Conservation (phyloP, 1,140 invertebrate species). For the Camponotus pennsylvanicus region DNA sequence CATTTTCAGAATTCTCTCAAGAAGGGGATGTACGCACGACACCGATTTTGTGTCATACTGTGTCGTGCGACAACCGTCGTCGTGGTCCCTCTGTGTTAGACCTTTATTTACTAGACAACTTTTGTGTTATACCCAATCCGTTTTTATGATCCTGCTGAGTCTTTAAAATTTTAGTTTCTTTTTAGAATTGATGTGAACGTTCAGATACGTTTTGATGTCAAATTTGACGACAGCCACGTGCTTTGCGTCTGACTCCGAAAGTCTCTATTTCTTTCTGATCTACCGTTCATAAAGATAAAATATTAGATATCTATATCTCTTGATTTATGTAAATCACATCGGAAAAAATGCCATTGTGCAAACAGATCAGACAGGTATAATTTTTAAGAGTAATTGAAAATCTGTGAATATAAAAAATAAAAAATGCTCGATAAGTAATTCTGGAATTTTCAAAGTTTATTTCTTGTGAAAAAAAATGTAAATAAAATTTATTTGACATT, state of each 20-base stretch:
- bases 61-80: conserved; percentile 11
- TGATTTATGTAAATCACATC: too few species aligned
- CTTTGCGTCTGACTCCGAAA: not conserved
- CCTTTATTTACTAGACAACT: conserved; percentile 50
- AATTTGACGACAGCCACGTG: conserved; percentile 45
- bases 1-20: not conserved
- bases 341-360: too few species aligned
- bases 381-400: not conserved
- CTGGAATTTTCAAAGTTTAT: too few species aligned
- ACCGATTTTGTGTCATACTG: not conserved
- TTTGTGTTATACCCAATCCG: conserved; percentile 63
- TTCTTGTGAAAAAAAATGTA: too few species aligned
- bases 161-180: conserved; percentile 69
- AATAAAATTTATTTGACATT: too few species aligned
- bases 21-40: not conserved
- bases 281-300: too few species aligned
- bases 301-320: too few species aligned
- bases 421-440: too few species aligned
- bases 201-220: conserved; percentile 6
- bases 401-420: not conserved
- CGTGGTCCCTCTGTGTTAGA: conserved; percentile 44
- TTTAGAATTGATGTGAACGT: conserved; percentile 69
- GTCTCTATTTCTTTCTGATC: too few species aligned
- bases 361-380: not conserved
- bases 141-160: conserved; percentile 68